Conservation (phyloP, 2,113 vertebrate species). For the Tor tambroides region DNA sequence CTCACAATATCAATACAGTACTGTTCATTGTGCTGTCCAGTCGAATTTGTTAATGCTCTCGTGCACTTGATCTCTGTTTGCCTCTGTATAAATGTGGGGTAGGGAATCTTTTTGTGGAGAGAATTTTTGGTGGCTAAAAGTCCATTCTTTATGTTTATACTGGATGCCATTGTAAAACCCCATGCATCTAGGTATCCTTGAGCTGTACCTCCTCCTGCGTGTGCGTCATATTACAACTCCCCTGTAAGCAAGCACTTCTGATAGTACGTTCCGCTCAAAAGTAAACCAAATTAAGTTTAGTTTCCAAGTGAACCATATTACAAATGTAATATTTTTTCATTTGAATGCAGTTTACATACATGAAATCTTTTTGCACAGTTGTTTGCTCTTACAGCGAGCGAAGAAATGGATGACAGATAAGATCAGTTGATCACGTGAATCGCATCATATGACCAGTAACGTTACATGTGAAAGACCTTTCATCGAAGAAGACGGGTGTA, state of each 20-base stretch:
- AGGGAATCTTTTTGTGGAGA: slow-evolving; percentile 43
- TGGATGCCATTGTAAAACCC: slow-evolving; percentile 69
- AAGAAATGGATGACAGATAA: background rate
- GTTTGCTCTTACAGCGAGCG: background rate
- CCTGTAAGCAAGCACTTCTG: background rate
- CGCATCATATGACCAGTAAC: slow-evolving; percentile 27
- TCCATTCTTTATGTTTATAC: slow-evolving; percentile 57
- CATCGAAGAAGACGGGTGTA: background rate
- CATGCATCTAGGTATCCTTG: slow-evolving; percentile 62
- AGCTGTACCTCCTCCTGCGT: slow-evolving; percentile 46
- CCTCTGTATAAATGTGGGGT: slow-evolving; percentile 32
- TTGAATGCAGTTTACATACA: background rate
- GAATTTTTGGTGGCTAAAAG: slow-evolving; percentile 49
- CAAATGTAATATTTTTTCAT: background rate
- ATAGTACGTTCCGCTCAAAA: background rate
- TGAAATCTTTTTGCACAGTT: background rate
- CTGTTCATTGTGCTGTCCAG: slow-evolving; percentile 58
- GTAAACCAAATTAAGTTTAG: background rate
- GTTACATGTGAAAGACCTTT: background rate
- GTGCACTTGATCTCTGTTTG: slow-evolving; percentile 51
- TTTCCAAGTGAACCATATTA: background rate
- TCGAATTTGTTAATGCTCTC: slow-evolving; percentile 55
- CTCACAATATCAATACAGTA: slow-evolving; percentile 76
- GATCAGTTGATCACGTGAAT: background rate
- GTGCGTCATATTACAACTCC: slow-evolving; percentile 44